These are phyloP conservation scores for Potorous gilbertii DNA, from an alignment of 2,797 vertebrate genomes.

Conservation along the genomic window DNA sequence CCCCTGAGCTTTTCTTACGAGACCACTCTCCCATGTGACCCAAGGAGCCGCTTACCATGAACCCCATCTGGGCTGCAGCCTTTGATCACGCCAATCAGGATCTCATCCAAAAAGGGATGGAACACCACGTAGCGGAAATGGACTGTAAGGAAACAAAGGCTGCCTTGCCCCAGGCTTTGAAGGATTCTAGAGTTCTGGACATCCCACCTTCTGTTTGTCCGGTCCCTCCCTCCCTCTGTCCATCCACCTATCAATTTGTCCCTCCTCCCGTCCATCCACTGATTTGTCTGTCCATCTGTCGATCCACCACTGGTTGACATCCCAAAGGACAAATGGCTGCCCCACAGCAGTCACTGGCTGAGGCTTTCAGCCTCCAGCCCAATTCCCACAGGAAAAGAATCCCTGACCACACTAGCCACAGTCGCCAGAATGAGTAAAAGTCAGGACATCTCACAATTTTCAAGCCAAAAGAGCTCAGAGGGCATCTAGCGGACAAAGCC, in stretches of 20 bases:
- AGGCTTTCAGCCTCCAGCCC: background rate
- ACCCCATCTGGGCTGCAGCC: constrained; percentile 98
- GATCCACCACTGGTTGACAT: background rate
- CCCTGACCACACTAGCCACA: background rate
- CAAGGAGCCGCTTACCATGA: constrained; percentile 86
- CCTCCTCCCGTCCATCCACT: background rate
- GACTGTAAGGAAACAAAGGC: constrained; percentile 84
- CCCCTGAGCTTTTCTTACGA: background rate
- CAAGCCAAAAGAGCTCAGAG: background rate
- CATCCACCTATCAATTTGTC: too few relatives aligned
- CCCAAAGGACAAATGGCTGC: background rate
- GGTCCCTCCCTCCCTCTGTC: background rate
- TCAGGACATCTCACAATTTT: background rate
- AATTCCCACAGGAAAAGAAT: background rate
- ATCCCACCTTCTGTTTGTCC: rapidly evolving
- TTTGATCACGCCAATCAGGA: constrained; percentile 96
- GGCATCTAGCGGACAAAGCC: background rate
- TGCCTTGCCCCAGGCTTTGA: background rate
- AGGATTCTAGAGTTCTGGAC: too few relatives aligned
- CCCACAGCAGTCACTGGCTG: background rate
- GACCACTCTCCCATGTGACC: rapidly evolving
- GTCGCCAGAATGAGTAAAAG: background rate
- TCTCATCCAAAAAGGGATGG: constrained; percentile 97
- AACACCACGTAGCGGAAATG: constrained; percentile 98
- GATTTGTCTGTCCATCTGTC: rapidly evolving